Evolutionary conservation across 2,888 invertebrate genomes (phyloP), one percentile per base, ranked within the genome.

Genomic region (Parelbella ahira): DNA sequence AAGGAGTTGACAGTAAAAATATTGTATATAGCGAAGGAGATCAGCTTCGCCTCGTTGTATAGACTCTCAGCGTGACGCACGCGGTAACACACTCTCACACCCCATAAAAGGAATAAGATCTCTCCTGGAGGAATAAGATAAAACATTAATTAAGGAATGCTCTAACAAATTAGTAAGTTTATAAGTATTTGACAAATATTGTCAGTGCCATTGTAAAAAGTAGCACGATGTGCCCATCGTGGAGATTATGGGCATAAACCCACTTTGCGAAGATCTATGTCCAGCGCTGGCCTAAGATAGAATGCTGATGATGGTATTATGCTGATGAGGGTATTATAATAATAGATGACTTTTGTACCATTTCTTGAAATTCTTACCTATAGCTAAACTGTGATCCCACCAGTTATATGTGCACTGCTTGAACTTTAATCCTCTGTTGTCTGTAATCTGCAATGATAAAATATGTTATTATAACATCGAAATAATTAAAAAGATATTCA

Each of bases 1-100:
- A 96, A 90, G 37, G 93, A 95, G 81, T 97, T 97, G 60, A 97
- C 95, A 42, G 95, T 90, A 55, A 97, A 96, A 61, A 97, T 97
- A 76, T 97, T 97, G 88, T 97, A 97, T 53, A 97, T 96, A 36
- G 97, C 96, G 78, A 96, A 96, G 46, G 96, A 97, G 73, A 97
- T 97, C 58, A 95, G 91, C 56, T 95, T 90, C 7, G 97, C 97
- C 79, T 97, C 97, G 78, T 97, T 97, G 87, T 96, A 97, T 21
- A 96, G 89, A 27, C 96, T 96, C 71, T 97, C 97, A 0, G 97
- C 97, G 76, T 97, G 96, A 45, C 95, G 89, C 2, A 95, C 95
- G 57, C 94, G 93, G 74, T 95, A 95, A 63, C 95, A 95, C 18
- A 95, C 94, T 30, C 93, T 89, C 24, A 95, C 93, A 37, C 95